phyloP scores from a whole-genome alignment of 2,797 vertebrate species.

The Botia almorhae region DNA sequence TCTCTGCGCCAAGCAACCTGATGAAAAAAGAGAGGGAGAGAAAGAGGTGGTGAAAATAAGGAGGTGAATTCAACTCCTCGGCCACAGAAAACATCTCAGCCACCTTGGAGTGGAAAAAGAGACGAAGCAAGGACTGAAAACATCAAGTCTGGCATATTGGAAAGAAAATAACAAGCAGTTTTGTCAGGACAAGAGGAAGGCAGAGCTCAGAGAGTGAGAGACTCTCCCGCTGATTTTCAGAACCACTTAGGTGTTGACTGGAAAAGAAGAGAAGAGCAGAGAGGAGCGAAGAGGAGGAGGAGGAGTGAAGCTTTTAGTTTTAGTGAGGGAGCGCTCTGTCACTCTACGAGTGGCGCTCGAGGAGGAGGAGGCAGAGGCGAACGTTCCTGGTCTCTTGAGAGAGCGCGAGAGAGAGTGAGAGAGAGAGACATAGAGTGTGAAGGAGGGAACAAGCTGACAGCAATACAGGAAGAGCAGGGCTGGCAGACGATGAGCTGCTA shows the following conservation, averaged over 20 bases:
- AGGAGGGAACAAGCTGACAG: conserved; percentile 57
- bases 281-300: conserved; percentile 60
- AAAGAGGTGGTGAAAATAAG: background rate
- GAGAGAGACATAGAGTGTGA: conserved; percentile 51
- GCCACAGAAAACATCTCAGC: background rate
- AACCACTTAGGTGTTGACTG: conserved; percentile 33
- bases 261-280: conserved; percentile 64
- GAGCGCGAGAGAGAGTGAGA: conserved; percentile 48
- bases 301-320: conserved; percentile 52
- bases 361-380: conserved; percentile 53
- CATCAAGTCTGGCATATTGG: conserved; percentile 21
- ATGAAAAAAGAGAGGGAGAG: conserved; percentile 28
- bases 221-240: conserved; percentile 47
- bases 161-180: conserved; percentile 41
- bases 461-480: conserved; percentile 80
- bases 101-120: conserved; percentile 21
- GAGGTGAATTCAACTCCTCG: conserved; percentile 23
- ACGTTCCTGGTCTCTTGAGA: conserved; percentile 53
- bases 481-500: conserved; percentile 86
- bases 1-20: conserved; percentile 50
- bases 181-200: conserved; percentile 33
- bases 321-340: conserved; percentile 59
- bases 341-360: conserved; percentile 64
- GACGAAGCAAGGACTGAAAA: conserved; percentile 21
- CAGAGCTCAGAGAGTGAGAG: conserved; percentile 28